Evolutionary conservation across 2,113 vertebrate genomes (phyloP).

Genomic region (Trinectes maculatus): DNA sequence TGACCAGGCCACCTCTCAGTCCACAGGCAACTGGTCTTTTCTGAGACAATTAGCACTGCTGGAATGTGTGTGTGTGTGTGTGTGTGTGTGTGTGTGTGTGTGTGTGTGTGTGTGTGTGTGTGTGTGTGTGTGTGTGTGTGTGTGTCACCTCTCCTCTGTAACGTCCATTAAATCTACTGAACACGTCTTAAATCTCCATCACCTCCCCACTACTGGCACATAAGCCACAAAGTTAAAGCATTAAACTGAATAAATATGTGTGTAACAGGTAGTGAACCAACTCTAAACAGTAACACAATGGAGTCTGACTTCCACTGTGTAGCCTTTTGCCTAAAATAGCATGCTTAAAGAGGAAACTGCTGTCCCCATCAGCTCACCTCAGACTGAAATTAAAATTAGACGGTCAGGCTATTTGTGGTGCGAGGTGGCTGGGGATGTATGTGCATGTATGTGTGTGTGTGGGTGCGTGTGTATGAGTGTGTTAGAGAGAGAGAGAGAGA

Average conservation of each 20-base stretch:
- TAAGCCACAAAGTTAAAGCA: too few relatives aligned
- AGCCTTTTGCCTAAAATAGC: slow-evolving; percentile 5
- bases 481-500: neutral
- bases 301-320: neutral
- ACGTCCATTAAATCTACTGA: neutral
- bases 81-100: slow-evolving; percentile 32
- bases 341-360: neutral
- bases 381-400: slow-evolving; percentile 39
- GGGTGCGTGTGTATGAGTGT: neutral
- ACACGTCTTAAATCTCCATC: too few relatives aligned
- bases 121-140: slow-evolving; percentile 19
- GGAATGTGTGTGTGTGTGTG: slow-evolving; percentile 44
- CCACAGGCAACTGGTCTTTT: slow-evolving; percentile 47
- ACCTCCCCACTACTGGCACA: too few relatives aligned
- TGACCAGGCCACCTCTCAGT: slow-evolving; percentile 43
- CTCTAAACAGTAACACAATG: neutral
- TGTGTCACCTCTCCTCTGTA: too few relatives aligned
- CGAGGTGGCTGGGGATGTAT: neutral
- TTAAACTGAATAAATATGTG: too few relatives aligned
- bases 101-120: slow-evolving; percentile 24
- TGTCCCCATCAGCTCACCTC: neutral
- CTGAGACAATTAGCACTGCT: slow-evolving; percentile 46
- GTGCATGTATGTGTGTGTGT: neutral
- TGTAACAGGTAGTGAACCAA: neutral
- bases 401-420: neutral